Conservation (phyloP, 2,888 invertebrate species). For the Cephus pygmeus region DNA sequence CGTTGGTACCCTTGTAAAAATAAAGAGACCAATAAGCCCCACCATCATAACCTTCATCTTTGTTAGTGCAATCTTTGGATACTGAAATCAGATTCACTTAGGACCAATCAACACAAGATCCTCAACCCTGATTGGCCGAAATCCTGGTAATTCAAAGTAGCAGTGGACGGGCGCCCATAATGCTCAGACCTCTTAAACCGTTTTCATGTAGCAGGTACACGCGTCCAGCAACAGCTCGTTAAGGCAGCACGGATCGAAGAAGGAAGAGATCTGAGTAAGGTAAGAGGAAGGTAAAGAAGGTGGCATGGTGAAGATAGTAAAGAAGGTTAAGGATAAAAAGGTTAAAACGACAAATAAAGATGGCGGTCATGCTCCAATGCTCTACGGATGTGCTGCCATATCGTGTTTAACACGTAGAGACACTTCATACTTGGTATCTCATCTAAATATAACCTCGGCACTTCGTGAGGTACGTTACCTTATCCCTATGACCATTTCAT, state of each 20-base stretch:
- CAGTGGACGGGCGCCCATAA: background rate
- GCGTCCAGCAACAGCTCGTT: background rate
- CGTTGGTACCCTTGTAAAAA: background rate
- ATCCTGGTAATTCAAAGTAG: background rate
- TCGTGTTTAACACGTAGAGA: slow-evolving; percentile 42
- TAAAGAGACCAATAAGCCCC: background rate
- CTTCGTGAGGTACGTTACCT: background rate
- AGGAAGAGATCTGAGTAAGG: background rate
- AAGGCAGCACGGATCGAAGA: background rate
- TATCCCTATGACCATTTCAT: background rate
- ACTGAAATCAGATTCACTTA: background rate
- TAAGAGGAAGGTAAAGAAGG: slow-evolving; percentile 2
- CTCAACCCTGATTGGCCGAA: background rate
- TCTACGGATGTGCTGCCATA: slow-evolving; percentile 7
- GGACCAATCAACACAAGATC: background rate
- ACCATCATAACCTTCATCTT: background rate
- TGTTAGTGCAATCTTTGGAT: background rate
- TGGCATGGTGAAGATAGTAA: background rate
- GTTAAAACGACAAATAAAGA: background rate
- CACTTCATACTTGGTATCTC: slow-evolving; percentile 43
- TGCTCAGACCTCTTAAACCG: background rate
- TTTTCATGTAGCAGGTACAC: background rate
- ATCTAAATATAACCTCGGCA: slow-evolving; percentile 47
- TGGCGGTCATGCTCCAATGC: background rate
- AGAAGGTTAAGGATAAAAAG: background rate